Evolutionary conservation across 2,797 vertebrate genomes (phyloP).

Genomic region (Hapalemur alaotrensis): DNA sequence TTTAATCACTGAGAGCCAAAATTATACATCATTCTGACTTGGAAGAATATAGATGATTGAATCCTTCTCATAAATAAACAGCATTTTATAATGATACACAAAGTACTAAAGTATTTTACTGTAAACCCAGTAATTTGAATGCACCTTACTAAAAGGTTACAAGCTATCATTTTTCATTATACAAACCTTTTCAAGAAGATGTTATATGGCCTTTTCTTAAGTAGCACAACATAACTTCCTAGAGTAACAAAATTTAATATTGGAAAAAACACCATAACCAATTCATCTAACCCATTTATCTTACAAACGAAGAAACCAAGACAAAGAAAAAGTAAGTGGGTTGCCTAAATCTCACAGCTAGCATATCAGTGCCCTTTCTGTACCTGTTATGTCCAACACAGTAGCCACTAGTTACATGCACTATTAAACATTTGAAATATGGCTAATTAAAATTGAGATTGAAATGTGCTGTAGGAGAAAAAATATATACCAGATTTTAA

Average conservation of each 20-base stretch:
- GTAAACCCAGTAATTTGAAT: not conserved
- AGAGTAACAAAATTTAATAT: not conserved
- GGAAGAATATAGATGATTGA: not conserved
- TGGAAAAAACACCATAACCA: not conserved
- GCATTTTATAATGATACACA: slow-evolving; percentile 13
- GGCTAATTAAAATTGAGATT: not conserved
- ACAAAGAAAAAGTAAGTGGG: not conserved
- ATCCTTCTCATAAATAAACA: slow-evolving; percentile 36
- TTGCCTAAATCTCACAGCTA: not conserved
- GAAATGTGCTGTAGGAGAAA: not conserved
- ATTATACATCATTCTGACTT: not conserved
- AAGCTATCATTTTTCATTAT: slow-evolving; percentile 31
- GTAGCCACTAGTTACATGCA: not conserved
- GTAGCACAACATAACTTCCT: not conserved
- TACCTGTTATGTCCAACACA: not conserved
- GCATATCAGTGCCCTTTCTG: not conserved
- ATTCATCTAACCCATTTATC: not conserved
- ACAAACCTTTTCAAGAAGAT: not conserved
- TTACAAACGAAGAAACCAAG: not conserved
- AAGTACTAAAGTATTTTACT: slow-evolving; percentile 19
- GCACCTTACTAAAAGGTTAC: not conserved
- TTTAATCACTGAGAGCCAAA: not conserved
- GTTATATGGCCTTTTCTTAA: not conserved
- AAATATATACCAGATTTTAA: not conserved
- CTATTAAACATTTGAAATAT: not conserved